Base-by-base conservation (phyloP, 2,888 invertebrate species). In the Elmis aenea region DNA sequence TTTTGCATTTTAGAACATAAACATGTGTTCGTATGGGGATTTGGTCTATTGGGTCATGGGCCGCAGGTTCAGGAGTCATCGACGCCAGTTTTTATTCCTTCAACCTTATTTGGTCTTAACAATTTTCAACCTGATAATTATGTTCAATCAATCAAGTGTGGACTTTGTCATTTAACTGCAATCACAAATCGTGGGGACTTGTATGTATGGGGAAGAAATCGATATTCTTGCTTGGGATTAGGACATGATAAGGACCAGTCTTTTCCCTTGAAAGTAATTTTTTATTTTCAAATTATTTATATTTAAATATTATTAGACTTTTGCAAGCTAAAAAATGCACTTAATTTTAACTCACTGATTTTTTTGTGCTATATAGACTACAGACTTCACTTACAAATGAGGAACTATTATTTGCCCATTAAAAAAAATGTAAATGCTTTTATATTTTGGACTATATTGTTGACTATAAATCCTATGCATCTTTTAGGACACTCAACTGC, bases 21-120 rank as follows among this genome's bases (percentile, higher is more conserved):
- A 0, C 75, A 87, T 13, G 90, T 89, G 0, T 95, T 81, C 61
- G 84, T 86, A 0, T 97, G 96, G 96, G 96, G 97, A 3, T 94
- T 77, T 63, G 97, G 97, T 16, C 73, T 94, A 33, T 70, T 97
- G 16, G 96, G 96, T 0, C 76, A 85, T 16, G 96, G 96, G 0
- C 95, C 95, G 0, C 71, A 77, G 33, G 81, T 85, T 1, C 76
- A 82, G 33, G 74, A 76, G 31, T 70, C 81, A 1, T 58, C 67
- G 1, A 70, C 67, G 40, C 95, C 96, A 0, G 75, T 81, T 25
- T 69, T 74, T 43, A 77, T 97, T 36, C 87, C 95, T 3, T 70
- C 80, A 3, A 75, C 85, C 0, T 68, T 96, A 9, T 95, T 96
- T 64, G 95, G 95, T 0, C 68, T 75, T 8, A 94, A 89, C 60